Conservation (phyloP, 2,797 vertebrate species). For the Myotis myotis region DNA sequence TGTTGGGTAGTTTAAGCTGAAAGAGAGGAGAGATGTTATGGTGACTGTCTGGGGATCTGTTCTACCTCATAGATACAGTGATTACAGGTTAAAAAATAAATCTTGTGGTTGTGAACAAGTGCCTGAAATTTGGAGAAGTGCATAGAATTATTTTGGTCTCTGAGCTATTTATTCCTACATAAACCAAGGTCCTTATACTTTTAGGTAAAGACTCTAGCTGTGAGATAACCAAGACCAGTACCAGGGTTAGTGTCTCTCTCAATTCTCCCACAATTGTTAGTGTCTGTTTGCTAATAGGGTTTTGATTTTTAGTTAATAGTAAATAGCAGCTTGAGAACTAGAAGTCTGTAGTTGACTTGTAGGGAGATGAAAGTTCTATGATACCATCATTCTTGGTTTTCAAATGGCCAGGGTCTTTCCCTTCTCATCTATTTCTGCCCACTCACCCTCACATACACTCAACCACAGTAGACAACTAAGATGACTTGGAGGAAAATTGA, state of each 20-base stretch:
- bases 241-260: neutral
- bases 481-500: neutral
- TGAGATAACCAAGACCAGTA: neutral
- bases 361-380: neutral
- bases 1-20: neutral
- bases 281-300: neutral
- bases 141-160: neutral
- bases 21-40: neutral
- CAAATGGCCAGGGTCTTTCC: neutral
- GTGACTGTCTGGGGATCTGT: neutral
- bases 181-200: neutral
- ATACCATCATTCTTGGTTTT: neutral
- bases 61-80: neutral
- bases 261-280: neutral
- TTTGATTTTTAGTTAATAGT: neutral
- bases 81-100: neutral
- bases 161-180: neutral
- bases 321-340: neutral
- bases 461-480: neutral
- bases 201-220: neutral
- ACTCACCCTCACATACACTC: neutral
- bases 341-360: neutral
- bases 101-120: neutral
- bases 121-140: neutral
- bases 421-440: neutral